Percentiles rank a stretch among this genome's conserved stretches.
phyloP scores from a whole-genome alignment of 1,140 invertebrate species.

The Drosophila arawakana region DNA sequence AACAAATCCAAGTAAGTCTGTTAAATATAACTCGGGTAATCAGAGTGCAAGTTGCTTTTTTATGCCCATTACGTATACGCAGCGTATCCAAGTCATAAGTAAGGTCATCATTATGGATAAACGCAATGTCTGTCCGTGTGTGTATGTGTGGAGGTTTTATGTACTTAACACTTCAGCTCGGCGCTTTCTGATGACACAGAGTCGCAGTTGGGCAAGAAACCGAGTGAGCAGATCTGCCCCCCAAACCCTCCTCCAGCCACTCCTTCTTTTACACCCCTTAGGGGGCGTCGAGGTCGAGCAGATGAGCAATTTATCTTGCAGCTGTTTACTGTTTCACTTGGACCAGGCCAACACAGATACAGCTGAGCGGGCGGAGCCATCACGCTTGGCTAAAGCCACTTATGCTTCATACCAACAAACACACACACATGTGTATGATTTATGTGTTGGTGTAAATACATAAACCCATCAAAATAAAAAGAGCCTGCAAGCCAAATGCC shows the following conservation, averaged over 20 bases:
- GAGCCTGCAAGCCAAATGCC: conserved; percentile 26
- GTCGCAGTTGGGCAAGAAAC: conserved; percentile 43
- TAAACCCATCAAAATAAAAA: conserved; percentile 73
- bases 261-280: conserved; percentile 1
- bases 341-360: conserved; percentile 8
- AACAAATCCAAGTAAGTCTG: conserved; percentile 12
- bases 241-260: not conserved
- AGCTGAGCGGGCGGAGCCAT: conserved; percentile 17
- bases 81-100: conserved; percentile 70
- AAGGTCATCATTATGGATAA: conserved; percentile 83
- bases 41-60: conserved; percentile 23
- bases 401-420: conserved; percentile 54
- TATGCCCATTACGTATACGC: conserved; percentile 71
- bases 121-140: conserved; percentile 52
- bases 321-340: conserved; percentile 79
- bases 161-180: conserved; percentile 80
- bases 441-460: conserved; percentile 77
- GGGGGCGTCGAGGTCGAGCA: conserved; percentile 68
- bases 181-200: conserved; percentile 58
- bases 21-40: not conserved
- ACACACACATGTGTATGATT: conserved; percentile 49
- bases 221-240: not conserved
- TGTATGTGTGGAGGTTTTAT: conserved; percentile 66
- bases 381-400: conserved; percentile 78
- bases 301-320: conserved; percentile 83